These are phyloP conservation scores for Lepus americanus DNA, from an alignment of 2,113 vertebrate genomes.

Conservation along the genomic window DNA sequence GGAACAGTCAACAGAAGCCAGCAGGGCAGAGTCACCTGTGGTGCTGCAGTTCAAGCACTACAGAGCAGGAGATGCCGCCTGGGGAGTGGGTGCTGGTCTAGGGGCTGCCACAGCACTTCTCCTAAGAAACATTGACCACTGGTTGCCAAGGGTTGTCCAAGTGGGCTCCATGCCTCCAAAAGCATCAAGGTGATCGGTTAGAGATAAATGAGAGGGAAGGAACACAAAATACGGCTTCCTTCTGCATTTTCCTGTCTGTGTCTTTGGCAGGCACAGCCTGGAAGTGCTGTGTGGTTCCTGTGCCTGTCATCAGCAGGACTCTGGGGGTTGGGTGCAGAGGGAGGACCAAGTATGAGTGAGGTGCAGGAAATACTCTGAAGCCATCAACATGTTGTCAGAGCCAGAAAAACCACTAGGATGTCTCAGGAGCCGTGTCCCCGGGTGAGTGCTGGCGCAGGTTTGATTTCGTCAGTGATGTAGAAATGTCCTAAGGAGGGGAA, in stretches of 20 bases:
- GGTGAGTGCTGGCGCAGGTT: neutral
- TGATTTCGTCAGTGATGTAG: neutral
- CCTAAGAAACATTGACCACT: neutral
- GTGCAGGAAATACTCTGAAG: neutral
- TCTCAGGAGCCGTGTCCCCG: neutral
- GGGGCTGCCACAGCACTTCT: neutral
- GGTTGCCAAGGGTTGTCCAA: neutral
- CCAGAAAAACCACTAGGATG: neutral
- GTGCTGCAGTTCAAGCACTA: neutral
- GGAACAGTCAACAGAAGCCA: neutral
- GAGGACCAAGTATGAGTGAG: neutral
- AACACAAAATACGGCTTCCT: neutral
- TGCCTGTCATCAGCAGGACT: neutral
- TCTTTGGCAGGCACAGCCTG: no score
- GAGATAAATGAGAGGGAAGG: neutral
- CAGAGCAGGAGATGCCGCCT: neutral
- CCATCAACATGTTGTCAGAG: neutral
- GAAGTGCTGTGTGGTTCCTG: fast-evolving
- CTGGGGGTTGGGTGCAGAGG: neutral
- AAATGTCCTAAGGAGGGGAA: neutral
- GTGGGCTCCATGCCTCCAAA: neutral
- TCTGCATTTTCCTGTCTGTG: neutral
- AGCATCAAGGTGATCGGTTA: neutral
- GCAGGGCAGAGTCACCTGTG: neutral
- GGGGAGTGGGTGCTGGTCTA: neutral